Percentiles rank a stretch among this genome's conserved stretches.
phyloP scores from a whole-genome alignment of 2,888 invertebrate species.

The Danaus chrysippus region DNA sequence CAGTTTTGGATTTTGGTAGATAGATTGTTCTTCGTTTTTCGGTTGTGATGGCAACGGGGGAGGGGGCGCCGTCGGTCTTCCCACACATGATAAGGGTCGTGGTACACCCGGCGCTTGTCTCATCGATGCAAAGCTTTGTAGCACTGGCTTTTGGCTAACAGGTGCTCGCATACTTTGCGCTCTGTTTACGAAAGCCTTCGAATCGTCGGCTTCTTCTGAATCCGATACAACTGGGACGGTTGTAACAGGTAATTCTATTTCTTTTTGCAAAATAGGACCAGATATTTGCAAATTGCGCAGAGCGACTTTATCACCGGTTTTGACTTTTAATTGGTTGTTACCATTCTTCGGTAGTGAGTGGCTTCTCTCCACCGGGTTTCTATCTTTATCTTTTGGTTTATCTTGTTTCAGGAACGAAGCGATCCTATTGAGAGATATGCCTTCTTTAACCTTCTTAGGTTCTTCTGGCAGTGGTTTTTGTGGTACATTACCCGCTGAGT shows the following conservation, averaged over 20 bases:
- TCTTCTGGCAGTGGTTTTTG: slow-evolving; percentile 73
- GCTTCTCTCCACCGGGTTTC: slow-evolving; percentile 72
- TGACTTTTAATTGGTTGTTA: slow-evolving; percentile 80
- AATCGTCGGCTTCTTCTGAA: slow-evolving; percentile 73
- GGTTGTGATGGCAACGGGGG: slow-evolving; percentile 81
- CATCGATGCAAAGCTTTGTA: slow-evolving; percentile 92
- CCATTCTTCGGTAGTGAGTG: slow-evolving; percentile 80
- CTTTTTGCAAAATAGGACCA: slow-evolving; percentile 86
- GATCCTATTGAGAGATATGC: slow-evolving; percentile 83
- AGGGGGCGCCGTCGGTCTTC: slow-evolving; percentile 86
- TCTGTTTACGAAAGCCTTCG: slow-evolving; percentile 82
- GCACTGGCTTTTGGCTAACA: slow-evolving; percentile 74
- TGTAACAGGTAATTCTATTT: slow-evolving; percentile 80
- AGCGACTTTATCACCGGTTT: slow-evolving; percentile 84
- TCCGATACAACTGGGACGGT: slow-evolving; percentile 80
- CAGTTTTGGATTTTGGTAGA: slow-evolving; percentile 79
- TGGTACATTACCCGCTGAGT: slow-evolving; percentile 53
- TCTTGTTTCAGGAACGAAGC: slow-evolving; percentile 86
- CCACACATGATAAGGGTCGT: slow-evolving; percentile 86
- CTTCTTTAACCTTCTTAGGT: slow-evolving; percentile 77
- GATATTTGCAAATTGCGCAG: slow-evolving; percentile 90
- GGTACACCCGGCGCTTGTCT: slow-evolving; percentile 82
- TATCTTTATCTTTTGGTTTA: slow-evolving; percentile 71
- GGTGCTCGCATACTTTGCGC: slow-evolving; percentile 90
- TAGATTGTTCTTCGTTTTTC: slow-evolving; percentile 49